Percentiles rank a stretch among this genome's conserved stretches.
These are phyloP conservation scores for Cyprinus carpio DNA, from an alignment of 2,113 vertebrate species.

Conservation along the genomic window DNA sequence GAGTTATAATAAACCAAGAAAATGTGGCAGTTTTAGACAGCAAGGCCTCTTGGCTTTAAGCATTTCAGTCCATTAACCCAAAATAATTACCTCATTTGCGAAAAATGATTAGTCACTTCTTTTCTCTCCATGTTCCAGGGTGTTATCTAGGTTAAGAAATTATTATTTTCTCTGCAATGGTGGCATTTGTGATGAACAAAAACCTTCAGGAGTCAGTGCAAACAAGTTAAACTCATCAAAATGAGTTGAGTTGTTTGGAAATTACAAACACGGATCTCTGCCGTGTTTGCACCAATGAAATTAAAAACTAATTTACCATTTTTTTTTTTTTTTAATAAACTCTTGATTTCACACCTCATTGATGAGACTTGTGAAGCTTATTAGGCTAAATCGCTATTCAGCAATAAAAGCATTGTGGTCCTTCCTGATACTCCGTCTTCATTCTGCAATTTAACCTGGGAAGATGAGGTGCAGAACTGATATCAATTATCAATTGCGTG, in stretches of 20 bases:
- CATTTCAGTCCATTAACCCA: slow-evolving; percentile 44
- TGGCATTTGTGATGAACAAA: slow-evolving; percentile 1
- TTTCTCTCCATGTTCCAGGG: slow-evolving; percentile 1
- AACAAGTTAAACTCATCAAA: slow-evolving; percentile 16
- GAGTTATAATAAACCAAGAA: neutral
- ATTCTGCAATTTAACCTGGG: neutral
- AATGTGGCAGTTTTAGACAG: slow-evolving; percentile 24
- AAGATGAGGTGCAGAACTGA: slow-evolving; percentile 14
- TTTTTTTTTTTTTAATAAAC: neutral
- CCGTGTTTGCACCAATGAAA: slow-evolving; percentile 18
- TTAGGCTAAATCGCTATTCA: slow-evolving; percentile 29
- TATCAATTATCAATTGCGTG: neutral
- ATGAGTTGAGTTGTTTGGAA: slow-evolving; percentile 19
- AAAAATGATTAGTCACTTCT: slow-evolving; percentile 27
- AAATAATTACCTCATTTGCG: slow-evolving; percentile 45
- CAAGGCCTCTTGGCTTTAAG: slow-evolving; percentile 25
- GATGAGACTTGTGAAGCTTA: slow-evolving; percentile 10
- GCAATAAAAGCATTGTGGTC: slow-evolving; percentile 1
- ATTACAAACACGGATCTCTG: slow-evolving; percentile 6
- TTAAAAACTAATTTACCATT: slow-evolving; percentile 22
- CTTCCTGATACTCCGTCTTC: neutral
- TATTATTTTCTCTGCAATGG: neutral
- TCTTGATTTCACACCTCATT: slow-evolving; percentile 35
- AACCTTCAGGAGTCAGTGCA: neutral
- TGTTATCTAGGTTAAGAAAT: slow-evolving; percentile 23